These are phyloP conservation scores for Tenodera sinensis DNA, from an alignment of 2,888 invertebrate species.

Conservation along the genomic window DNA sequence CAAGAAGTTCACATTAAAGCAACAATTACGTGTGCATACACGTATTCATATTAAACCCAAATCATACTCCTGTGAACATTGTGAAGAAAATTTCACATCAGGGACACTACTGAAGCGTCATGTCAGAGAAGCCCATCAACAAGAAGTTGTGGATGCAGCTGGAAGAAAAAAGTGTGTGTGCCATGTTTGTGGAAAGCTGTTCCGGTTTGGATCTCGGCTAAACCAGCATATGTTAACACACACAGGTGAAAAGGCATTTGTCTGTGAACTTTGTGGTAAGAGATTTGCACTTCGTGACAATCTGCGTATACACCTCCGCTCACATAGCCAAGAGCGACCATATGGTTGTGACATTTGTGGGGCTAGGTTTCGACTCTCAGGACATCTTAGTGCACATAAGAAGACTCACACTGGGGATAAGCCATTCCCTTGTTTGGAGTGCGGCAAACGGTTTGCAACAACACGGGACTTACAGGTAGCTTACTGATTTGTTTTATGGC, in stretches of 20 bases:
- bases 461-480: neutral
- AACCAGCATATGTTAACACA: neutral
- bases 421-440: neutral
- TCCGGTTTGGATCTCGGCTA: neutral
- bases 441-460: neutral
- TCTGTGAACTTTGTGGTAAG: slow-evolving; percentile 3
- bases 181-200: neutral
- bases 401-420: neutral
- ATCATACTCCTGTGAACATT: neutral
- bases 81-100: neutral
- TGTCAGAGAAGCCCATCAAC: neutral
- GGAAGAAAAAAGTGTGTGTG: neutral
- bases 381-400: neutral
- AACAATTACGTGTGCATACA: neutral
- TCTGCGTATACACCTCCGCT: neutral
- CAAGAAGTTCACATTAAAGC: neutral
- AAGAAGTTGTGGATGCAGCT: neutral
- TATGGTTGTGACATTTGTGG: neutral
- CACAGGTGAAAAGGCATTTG: neutral
- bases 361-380: neutral
- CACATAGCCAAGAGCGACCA: neutral
- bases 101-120: neutral
- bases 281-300: neutral
- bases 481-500: neutral
- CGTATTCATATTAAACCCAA: neutral